Base-by-base conservation (phyloP, 2,888 invertebrate species). In the Odiellus spinosus region DNA sequence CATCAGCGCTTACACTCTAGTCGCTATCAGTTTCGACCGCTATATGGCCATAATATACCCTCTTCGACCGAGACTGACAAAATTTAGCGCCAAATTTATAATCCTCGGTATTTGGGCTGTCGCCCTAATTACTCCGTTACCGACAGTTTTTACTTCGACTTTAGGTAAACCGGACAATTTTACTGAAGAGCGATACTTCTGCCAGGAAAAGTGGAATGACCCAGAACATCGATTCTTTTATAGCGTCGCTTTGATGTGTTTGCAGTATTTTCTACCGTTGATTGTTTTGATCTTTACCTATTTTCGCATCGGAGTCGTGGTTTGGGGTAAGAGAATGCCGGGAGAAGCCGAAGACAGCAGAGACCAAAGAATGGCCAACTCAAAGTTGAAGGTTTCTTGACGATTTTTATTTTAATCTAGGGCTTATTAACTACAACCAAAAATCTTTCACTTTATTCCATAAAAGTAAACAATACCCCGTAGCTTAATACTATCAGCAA, bases 1-100 rank as follows among this genome's bases (percentile, higher is more conserved):
- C 42, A 47, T 57, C 34, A 54, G 84, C 61, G 85, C 88, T 2
- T 90, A 88, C 64, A 90, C 90, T 0, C 66, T 91, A 58, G 78
- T 91, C 26, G 87, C 87, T 34, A 86, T 91, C 62, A 86, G 87
- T 55, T 75, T 86, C 46, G 90, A 91, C 67, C 76, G 88, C 15
- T 91, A 85, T 61, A 78, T 85, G 64, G 86, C 85, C 44, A 88
- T 91, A 51, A 80, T 88, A 76, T 80, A 83, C 70, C 90, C 90
- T 0, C 64, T 91, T 45, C 73, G 78, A 56, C 86, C 85, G 1
- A 72, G 86, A 36, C 74, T 87, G 61, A 79, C 82, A 18, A 82
- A 81, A 61, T 74, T 73, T 33, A 73, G 74, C 14, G 80, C 82
- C 0, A 76, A 77, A 50, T 62, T 76, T 47, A 75, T 80, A 39